These are phyloP conservation scores for Encarsia formosa DNA, from an alignment of 2,888 invertebrate species.

Conservation along the genomic window DNA sequence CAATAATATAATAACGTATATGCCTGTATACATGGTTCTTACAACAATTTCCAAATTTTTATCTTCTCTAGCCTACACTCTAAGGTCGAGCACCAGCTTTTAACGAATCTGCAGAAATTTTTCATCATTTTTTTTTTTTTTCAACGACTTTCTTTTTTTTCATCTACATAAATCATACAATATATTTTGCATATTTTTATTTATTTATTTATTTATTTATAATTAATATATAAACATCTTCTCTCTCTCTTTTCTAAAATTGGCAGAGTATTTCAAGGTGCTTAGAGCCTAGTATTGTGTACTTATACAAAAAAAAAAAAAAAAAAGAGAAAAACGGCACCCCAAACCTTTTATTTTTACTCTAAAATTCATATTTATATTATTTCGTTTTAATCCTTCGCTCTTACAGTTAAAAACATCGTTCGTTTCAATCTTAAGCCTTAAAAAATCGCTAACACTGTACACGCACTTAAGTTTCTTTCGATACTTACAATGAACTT, in stretches of 20 bases:
- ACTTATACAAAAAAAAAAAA: conserved; percentile 21
- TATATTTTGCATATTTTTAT: conserved; percentile 21
- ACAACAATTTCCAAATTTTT: conserved; percentile 40
- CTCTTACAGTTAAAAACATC: not conserved
- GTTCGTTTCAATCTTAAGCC: too few species aligned
- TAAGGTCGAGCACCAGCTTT: conserved; percentile 27
- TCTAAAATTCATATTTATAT: conserved; percentile 5
- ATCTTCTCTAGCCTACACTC: conserved; percentile 35
- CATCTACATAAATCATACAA: conserved; percentile 15
- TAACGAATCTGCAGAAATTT: conserved; percentile 19
- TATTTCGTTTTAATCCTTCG: conserved; percentile 12
- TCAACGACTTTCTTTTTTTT: conserved; percentile 3
- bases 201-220: conserved; percentile 17
- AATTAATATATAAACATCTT: conserved; percentile 37
- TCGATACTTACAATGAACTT: too few species aligned
- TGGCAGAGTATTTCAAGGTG: conserved; percentile 19
- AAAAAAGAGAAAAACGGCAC: conserved; percentile 25
- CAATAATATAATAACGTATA: conserved; percentile 42
- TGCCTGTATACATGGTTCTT: conserved; percentile 39
- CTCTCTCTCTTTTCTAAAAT: conserved; percentile 18
- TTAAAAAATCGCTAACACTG: not conserved
- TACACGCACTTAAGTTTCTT: not conserved
- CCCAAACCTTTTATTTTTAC: conserved; percentile 31
- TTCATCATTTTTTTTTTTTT: not conserved
- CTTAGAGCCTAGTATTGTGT: conserved; percentile 17